Evolutionary conservation across 2,888 invertebrate genomes (phyloP), one percentile per base, ranked within the genome.

Genomic region (Nymphalis c-album): DNA sequence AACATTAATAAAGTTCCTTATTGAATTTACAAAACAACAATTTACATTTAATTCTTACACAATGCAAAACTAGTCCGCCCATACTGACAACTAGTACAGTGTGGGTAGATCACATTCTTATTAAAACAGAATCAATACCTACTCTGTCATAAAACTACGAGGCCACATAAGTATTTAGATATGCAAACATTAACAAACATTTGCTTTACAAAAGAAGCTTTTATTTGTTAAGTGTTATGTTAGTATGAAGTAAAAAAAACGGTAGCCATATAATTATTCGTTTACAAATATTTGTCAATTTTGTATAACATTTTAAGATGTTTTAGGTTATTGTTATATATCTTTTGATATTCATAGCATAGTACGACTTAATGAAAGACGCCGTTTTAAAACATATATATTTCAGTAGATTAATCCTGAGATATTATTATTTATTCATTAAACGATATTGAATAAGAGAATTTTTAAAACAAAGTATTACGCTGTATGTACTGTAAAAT

Each of bases 11-110:
- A 35, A 63, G n/a, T 40, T 35, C 40, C 31, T 60, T 48, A 47
- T 60, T 50, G 17, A 48, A 31, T 58, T 48, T 35, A 13, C 45
- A 46, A 22, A 84, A 86, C 85, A 85, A 71, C 76, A 80, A 83
- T 82, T 83, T 82, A 46, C 81, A 84, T 86, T 82, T 81, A 80
- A 76, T 72, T 78, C 75, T 85, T 85, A 79, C 81, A 83, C 80
- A 85, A 82, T 46, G 48, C n/a, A 75, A 80, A 78, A 85, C 87
- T 80, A 76, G 88, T 85, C 87, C 88, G 87, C 88, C 89, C 82
- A 86, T 82, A 75, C 78, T 76, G 73, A 74, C 73, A 71, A 74
- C 13, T 60, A 63, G 47, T 53, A 47, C 68, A 69, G 84, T 79
- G 85, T 87, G 82, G 85, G 86, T 77, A 75, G 80, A 74, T 73